These are phyloP conservation scores for Gila orcuttii DNA, from an alignment of 2,113 vertebrate species.

Conservation along the genomic window DNA sequence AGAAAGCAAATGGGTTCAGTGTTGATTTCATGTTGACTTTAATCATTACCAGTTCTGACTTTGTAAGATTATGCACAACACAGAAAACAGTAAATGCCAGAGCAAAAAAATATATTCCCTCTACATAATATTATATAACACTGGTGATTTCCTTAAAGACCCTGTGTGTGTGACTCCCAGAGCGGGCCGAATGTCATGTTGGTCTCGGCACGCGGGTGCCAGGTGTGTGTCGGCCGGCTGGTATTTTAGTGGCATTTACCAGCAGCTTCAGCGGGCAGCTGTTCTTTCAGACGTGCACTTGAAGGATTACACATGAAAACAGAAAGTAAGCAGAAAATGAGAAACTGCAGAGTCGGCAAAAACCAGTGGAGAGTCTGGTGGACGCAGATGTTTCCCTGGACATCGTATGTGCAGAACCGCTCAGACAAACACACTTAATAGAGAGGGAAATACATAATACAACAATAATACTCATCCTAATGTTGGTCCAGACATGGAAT, in stretches of 20 bases:
- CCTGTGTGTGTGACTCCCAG: constrained; percentile 47
- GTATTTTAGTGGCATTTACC: constrained; percentile 63
- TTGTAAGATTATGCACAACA: not conserved
- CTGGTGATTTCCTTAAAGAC: constrained; percentile 47
- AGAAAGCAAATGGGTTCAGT: not conserved
- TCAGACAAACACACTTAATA: not conserved
- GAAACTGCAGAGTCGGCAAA: constrained; percentile 45
- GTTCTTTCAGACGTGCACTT: constrained; percentile 52
- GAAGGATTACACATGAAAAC: constrained; percentile 54
- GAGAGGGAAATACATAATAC: not conserved
- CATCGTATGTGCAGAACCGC: not conserved
- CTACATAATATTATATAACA: constrained; percentile 18
- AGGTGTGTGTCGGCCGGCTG: constrained; percentile 45
- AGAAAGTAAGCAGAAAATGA: constrained; percentile 45
- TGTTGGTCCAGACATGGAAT: not conserved
- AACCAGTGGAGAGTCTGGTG: constrained; percentile 41
- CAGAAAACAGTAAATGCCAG: not conserved
- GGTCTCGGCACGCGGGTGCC: constrained; percentile 43
- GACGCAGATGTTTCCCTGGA: constrained; percentile 50
- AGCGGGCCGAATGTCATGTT: constrained; percentile 56
- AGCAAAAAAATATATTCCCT: not conserved
- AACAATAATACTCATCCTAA: not conserved
- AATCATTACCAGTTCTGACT: not conserved
- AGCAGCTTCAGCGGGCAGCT: constrained; percentile 57
- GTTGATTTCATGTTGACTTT: not conserved